These are phyloP conservation scores for Edolisoma coerulescens DNA, from an alignment of 2,113 vertebrate genomes.

Conservation along the genomic window DNA sequence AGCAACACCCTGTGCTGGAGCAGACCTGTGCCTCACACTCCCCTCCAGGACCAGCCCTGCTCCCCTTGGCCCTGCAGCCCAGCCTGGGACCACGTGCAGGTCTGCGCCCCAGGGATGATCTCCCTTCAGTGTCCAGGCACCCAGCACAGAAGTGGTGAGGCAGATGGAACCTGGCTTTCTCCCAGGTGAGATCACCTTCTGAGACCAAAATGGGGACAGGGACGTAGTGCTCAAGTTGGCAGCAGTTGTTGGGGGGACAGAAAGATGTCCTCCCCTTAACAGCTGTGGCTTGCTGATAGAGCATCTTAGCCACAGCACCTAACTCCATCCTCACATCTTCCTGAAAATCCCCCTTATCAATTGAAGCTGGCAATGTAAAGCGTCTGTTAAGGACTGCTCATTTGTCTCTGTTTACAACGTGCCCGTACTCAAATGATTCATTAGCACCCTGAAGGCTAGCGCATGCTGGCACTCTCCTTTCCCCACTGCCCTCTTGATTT, in stretches of 20 bases:
- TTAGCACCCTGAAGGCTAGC: not conserved
- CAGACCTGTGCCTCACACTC: not conserved
- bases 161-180: not conserved
- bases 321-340: not conserved
- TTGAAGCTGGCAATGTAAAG: not conserved
- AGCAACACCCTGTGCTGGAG: not conserved
- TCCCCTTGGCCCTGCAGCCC: not conserved
- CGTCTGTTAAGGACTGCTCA: not conserved
- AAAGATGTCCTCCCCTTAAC: not conserved
- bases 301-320: not conserved
- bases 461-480: not conserved
- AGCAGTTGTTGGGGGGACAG: rapidly evolving
- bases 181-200: rapidly evolving
- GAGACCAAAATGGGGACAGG: not conserved
- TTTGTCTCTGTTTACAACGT: slow-evolving; percentile 36
- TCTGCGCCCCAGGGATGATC: not conserved
- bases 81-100: not conserved
- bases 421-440: not conserved
- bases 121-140: not conserved
- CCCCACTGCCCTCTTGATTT: slow-evolving; percentile 3
- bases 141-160: not conserved
- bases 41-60: not conserved
- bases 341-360: not conserved
- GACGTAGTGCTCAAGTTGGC: rapidly evolving
- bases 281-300: not conserved